These are phyloP conservation scores for Brachyalestes nurse DNA, from an alignment of 2,797 vertebrate species.

Conservation along the genomic window DNA sequence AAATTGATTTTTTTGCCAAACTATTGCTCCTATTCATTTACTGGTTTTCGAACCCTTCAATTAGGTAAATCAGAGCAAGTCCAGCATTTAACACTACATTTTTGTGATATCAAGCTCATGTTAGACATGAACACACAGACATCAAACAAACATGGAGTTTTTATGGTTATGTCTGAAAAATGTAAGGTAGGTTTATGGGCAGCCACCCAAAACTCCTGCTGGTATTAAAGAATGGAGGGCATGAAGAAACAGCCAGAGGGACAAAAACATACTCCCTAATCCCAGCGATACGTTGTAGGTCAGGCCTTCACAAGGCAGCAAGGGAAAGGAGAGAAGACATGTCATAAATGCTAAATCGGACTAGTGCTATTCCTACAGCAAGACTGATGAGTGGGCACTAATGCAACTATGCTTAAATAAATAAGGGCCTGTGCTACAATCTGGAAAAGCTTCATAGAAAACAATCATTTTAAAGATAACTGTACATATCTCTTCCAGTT, in stretches of 20 bases:
- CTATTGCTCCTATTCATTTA: too few relatives aligned
- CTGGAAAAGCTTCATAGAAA: not conserved
- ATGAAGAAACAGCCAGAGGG: constrained; percentile 69
- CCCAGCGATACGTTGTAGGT: constrained; percentile 95
- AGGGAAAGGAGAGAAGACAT: constrained; percentile 57
- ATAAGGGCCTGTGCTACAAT: too few relatives aligned
- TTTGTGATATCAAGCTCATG: not conserved
- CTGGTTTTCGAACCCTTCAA: not conserved
- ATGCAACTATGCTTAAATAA: not conserved
- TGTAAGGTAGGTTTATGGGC: constrained; percentile 67
- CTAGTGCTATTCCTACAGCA: constrained; percentile 7
- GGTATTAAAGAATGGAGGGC: constrained; percentile 61
- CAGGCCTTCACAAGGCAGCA: constrained; percentile 89
- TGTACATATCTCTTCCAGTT: not conserved
- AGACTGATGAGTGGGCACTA: not conserved
- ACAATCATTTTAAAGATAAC: not conserved
- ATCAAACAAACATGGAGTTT: not conserved
- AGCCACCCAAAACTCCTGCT: constrained; percentile 71
- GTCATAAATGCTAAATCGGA: constrained; percentile 29
- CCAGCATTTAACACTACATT: too few relatives aligned
- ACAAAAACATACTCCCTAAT: constrained; percentile 94
- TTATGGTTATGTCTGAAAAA: constrained; percentile 35
- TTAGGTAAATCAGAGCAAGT: not conserved
- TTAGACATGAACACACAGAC: not conserved
- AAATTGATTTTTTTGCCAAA: not conserved